phyloP scores from a whole-genome alignment of 2,888 invertebrate species.

The Teinopalpus imperialis region DNA sequence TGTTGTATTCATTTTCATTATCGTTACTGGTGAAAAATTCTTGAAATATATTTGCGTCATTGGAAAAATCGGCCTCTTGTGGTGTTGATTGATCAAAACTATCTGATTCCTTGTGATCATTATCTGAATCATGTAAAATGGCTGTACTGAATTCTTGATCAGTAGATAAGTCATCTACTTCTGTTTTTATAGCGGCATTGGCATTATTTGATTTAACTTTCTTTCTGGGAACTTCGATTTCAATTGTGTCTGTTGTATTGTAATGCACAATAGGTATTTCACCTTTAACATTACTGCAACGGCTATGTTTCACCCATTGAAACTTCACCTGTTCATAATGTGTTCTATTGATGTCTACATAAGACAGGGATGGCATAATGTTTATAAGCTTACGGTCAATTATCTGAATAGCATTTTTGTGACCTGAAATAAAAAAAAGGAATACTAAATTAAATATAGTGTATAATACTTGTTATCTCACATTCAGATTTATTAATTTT shows the following conservation, averaged over 20 bases:
- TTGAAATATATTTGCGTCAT: conserved; percentile 36
- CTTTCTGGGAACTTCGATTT: conserved; percentile 37
- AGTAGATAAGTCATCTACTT: neutral
- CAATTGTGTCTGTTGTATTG: conserved; percentile 46
- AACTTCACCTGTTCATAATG: conserved; percentile 54
- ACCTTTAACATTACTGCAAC: conserved; percentile 35
- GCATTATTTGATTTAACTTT: conserved; percentile 28
- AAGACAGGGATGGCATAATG: conserved; percentile 50
- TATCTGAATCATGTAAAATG: conserved; percentile 6
- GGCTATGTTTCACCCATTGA: conserved; percentile 52
- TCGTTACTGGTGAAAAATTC: conserved; percentile 35
- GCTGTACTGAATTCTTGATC: conserved; percentile 14
- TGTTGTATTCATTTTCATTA: conserved; percentile 25
- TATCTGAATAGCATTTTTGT: conserved; percentile 43
- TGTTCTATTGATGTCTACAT: conserved; percentile 41
- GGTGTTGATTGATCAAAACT: neutral
- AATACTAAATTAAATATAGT: neutral
- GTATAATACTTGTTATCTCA: too few relatives aligned
- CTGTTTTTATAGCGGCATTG: conserved; percentile 23
- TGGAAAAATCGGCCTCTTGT: conserved; percentile 25
- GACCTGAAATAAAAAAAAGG: conserved; percentile 48
- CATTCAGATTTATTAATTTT: too few relatives aligned
- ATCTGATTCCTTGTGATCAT: neutral
- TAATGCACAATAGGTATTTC: conserved; percentile 50
- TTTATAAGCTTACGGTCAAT: conserved; percentile 45